Base-by-base conservation (phyloP, 92 coral and sea anemone species). In the Parazoanthus darwini region DNA sequence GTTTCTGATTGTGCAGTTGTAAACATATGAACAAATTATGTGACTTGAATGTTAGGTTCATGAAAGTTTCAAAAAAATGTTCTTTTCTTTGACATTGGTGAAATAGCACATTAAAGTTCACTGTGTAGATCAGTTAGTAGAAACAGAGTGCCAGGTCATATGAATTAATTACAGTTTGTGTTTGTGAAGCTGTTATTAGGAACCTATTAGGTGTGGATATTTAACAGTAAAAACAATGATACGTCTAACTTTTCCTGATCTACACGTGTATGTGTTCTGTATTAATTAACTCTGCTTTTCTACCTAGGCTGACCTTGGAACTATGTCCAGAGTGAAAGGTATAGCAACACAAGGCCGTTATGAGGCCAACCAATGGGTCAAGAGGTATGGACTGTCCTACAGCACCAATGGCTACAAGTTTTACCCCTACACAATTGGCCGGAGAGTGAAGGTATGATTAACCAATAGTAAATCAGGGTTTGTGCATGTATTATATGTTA, bases 331-430 rank as follows among this genome's bases (percentile, higher is more conserved):
- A 18, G 29, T 84, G 65, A 84, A 84, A 25, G 87, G 87, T n/a
- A 84, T 84, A 68, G 78, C 87, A 26, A 84, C 87, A 11, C 87
- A 84, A 46, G 87, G 87, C 26, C 79, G 87, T 23, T 71, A 70
- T 48, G 79, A 84, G 14, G 37, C 42, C 63, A 71, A 84, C 37
- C 87, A 84, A 46, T 84, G 87, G 87, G 87, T 84, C 23, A 84
- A 84, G 44, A 84, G 87, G 39, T 84, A 84, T 18, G 70, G 66
- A 13, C 35, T 84, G 16, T 84, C 87, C n/a, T 84, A 13, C 78
- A 84, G 87, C 68, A 37, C 46, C 65, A 84, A 84, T 29, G 79
- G 87, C 18, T 71, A 43, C 43, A 84, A 84, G 54, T 84, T 84
- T 67, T 48, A 44, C 56, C 79, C 87, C 3, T 84, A 84, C 29